Evolutionary conservation across 1,140 invertebrate species (phyloP).

Genomic region (Formica exsecta): DNA sequence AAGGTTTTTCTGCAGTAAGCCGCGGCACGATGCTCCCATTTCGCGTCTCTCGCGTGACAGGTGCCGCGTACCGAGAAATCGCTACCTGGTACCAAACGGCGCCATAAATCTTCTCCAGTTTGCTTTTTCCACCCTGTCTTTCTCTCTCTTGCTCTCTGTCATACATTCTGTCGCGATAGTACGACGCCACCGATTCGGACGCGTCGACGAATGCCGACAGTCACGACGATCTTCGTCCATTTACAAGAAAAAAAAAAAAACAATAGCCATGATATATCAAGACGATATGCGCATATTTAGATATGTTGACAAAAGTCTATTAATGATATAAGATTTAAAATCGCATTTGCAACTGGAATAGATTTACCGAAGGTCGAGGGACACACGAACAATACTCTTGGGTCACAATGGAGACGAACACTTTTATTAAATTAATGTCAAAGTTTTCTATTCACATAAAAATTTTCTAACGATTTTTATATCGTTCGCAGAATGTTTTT

Average conservation of each 20-base stretch:
- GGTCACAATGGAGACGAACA: too few relatives aligned
- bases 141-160: slow-evolving; percentile 50
- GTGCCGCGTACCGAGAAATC: slow-evolving; percentile 76
- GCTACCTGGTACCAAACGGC: slow-evolving; percentile 83
- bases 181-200: slow-evolving; percentile 49
- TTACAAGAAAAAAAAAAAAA: not conserved
- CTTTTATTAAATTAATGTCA: too few relatives aligned
- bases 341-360: too few relatives aligned
- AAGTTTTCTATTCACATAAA: too few relatives aligned
- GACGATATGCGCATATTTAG: not conserved
- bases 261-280: slow-evolving; percentile 19
- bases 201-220: not conserved
- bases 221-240: not conserved
- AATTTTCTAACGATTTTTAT: too few relatives aligned
- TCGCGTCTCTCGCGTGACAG: slow-evolving; percentile 82
- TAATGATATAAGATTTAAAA: too few relatives aligned
- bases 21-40: slow-evolving; percentile 70
- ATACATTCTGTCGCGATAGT: slow-evolving; percentile 15
- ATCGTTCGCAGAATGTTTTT: too few relatives aligned
- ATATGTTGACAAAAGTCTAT: not conserved
- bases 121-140: slow-evolving; percentile 66
- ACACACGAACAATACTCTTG: too few relatives aligned
- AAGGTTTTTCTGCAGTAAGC: slow-evolving; percentile 73
- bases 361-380: too few relatives aligned
- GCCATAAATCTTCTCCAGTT: slow-evolving; percentile 80